Evolutionary conservation across 2,888 invertebrate genomes (phyloP), one percentile per base, ranked within the genome.

Genomic region (Mesochorus sp.): DNA sequence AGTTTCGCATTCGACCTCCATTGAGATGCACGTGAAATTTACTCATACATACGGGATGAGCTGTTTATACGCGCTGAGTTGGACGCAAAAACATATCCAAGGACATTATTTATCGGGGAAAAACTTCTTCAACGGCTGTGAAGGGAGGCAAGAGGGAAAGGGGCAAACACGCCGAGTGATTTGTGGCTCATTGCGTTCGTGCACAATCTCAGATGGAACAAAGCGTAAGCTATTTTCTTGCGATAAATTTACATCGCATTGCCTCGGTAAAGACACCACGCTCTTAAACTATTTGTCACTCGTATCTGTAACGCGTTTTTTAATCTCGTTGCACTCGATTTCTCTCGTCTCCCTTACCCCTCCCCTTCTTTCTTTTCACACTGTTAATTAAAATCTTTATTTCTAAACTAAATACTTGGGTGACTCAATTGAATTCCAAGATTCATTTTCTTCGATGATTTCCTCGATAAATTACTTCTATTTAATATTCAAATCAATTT

Each of bases 161-260:
- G n/a, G 34, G 64, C 28, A 44, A 28, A 42, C 28, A 19, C 10
- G 10, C 12, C 24, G 34, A 59, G 59, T 53, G 61, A 67, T 67
- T 61, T 44, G 59, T 72, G 42, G 34, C 12, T 12, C n/a, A 24
- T n/a, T 8, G 26, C 6, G 4, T n/a, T n/a, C n/a, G n/a, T n/a
- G n/a, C 14, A n/a, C 26, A 61, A 6, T 3, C 5, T 14, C 31
- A 28, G 62, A 34, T 42, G 47, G 5, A 44, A 24, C 6, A 31
- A 24, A 53, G 42, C 39, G 12, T 24, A 47, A 47, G 66, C 57
- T 42, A 62, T 67, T 67, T 62, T 37, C 53, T n/a, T n/a, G 47
- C 37, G 75, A 55, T 68, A 47, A 75, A 55, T 68, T 61, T 44
- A 67, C 51, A 62, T 61, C 14, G 55, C 42, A 24, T 28, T 12